Percentiles rank a stretch among this genome's conserved stretches.
Conservation (phyloP, 2,888 invertebrate genomes). For the Drosophila falleni region DNA sequence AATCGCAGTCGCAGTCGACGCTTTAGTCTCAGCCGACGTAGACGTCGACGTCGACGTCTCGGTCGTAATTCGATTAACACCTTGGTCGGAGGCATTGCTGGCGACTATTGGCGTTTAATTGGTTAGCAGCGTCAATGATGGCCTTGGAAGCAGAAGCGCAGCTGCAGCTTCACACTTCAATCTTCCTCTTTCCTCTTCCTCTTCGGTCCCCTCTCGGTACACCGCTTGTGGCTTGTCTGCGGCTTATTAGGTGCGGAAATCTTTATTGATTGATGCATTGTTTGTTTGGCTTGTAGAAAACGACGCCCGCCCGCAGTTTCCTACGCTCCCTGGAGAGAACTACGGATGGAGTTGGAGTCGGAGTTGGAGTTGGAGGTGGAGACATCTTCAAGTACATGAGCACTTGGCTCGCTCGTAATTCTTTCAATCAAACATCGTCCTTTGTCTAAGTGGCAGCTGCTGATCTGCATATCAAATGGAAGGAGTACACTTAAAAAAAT, state of each 20-base stretch:
- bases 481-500: too few species aligned
- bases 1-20: constrained; percentile 7
- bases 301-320: constrained; percentile 63
- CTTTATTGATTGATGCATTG: constrained; percentile 82
- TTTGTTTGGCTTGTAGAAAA: constrained; percentile 69
- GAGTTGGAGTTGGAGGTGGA: constrained; percentile 8
- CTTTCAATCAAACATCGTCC: constrained; percentile 62
- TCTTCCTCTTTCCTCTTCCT: neutral
- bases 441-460: constrained; percentile 46
- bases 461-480: constrained; percentile 7
- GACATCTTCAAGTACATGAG: constrained; percentile 49
- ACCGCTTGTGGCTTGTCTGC: constrained; percentile 51
- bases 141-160: constrained; percentile 10
- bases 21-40: neutral
- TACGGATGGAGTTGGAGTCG: neutral
- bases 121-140: constrained; percentile 75
- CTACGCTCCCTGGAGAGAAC: constrained; percentile 11
- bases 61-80: constrained; percentile 76
- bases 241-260: constrained; percentile 82
- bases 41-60: constrained; percentile 17
- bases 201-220: neutral
- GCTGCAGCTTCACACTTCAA: constrained; percentile 10
- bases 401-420: constrained; percentile 62
- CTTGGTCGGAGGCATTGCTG: constrained; percentile 43
- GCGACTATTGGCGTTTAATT: constrained; percentile 75